Evolutionary conservation across 2,797 vertebrate species (phyloP).

Genomic region (Hylomyscus alleni): DNA sequence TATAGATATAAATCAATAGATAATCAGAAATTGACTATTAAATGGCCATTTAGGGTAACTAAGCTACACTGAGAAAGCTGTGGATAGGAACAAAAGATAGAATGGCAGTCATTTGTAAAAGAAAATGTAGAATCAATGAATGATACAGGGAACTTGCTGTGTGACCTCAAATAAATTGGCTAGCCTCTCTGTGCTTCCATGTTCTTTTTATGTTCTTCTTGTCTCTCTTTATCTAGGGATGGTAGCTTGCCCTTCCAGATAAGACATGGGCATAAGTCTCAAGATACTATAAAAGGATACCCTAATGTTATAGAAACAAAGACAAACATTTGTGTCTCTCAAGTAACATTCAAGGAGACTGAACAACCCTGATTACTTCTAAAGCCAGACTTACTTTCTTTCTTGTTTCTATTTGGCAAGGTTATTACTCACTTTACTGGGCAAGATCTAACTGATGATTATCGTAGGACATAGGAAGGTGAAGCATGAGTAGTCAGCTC

Average conservation of each 20-base stretch:
- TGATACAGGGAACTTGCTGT: not conserved
- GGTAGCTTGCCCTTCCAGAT: not conserved
- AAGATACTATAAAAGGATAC: constrained; percentile 25
- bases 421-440: constrained; percentile 13
- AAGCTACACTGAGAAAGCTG: not conserved
- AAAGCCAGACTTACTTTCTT: constrained; percentile 23
- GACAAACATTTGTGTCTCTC: not conserved
- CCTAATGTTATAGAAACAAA: not conserved
- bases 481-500: constrained; percentile 64
- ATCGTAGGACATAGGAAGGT: constrained; percentile 45
- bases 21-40: not conserved
- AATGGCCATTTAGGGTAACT: not conserved
- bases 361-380: constrained; percentile 44
- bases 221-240: constrained; percentile 2
- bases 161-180: not conserved
- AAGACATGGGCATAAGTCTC: not conserved
- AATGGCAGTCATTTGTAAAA: not conserved
- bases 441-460: constrained; percentile 64
- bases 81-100: not conserved
- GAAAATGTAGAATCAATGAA: not conserved
- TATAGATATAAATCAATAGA: not conserved
- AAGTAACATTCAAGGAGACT: not conserved
- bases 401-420: constrained; percentile 25
- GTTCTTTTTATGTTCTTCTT: not conserved
- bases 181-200: not conserved